Conservation (phyloP, 1,140 invertebrate genomes). For the Habropoda laboriosa region DNA sequence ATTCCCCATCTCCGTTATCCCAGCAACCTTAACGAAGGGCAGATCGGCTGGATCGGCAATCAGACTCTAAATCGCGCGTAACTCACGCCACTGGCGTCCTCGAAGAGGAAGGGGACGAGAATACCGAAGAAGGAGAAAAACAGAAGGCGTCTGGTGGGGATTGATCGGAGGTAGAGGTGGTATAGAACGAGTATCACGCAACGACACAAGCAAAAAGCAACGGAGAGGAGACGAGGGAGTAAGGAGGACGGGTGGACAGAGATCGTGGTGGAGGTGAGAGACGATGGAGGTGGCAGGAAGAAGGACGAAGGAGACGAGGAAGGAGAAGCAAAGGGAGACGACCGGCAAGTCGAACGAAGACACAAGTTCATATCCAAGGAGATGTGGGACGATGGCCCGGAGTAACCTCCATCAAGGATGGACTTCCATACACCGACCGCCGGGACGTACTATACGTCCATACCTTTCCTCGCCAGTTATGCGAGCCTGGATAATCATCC, state of each 20-base stretch:
- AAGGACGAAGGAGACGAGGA: slow-evolving; percentile 68
- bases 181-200: slow-evolving; percentile 19
- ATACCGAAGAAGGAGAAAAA: slow-evolving; percentile 53
- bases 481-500: slow-evolving; percentile 55
- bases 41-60: background rate
- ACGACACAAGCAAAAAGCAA: slow-evolving; percentile 12
- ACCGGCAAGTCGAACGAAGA: slow-evolving; percentile 75
- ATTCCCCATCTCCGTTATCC: background rate
- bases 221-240: slow-evolving; percentile 32
- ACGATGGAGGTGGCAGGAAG: slow-evolving; percentile 55
- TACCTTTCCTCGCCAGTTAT: slow-evolving; percentile 52
- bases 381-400: slow-evolving; percentile 80
- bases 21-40: background rate
- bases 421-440: slow-evolving; percentile 71
- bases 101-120: slow-evolving; percentile 45
- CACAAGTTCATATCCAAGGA: slow-evolving; percentile 78
- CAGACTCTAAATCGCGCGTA: slow-evolving; percentile 10
- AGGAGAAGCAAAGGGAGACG: slow-evolving; percentile 62
- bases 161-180: slow-evolving; percentile 18
- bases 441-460: slow-evolving; percentile 56
- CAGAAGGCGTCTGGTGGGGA: slow-evolving; percentile 11
- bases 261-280: background rate
- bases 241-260: slow-evolving; percentile 27
- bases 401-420: slow-evolving; percentile 82
- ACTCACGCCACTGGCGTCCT: slow-evolving; percentile 26